phyloP scores from a whole-genome alignment of 1,140 invertebrate genomes.

The Leptopilina clavipes region DNA sequence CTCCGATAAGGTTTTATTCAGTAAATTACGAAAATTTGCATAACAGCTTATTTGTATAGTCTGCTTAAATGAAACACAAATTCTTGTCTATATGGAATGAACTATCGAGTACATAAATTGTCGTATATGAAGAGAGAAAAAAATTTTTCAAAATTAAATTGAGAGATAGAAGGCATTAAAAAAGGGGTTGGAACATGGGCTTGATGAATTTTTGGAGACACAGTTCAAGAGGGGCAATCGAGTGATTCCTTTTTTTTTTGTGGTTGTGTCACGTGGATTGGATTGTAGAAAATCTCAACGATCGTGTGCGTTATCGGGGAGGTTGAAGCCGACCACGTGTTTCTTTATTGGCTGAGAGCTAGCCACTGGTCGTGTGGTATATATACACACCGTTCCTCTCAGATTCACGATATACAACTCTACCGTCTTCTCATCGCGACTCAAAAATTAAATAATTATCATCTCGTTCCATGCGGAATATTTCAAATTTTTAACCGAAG shows the following conservation, averaged over 20 bases:
- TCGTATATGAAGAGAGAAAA: not conserved
- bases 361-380: conserved; percentile 55
- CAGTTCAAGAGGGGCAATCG: not conserved
- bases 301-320: conserved; percentile 26
- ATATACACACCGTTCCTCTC: conserved; percentile 54
- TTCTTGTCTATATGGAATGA: not conserved
- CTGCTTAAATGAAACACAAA: not conserved
- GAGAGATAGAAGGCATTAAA: not conserved
- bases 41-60: no score
- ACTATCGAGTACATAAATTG: no score
- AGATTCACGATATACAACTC: conserved; percentile 46
- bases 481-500: no score
- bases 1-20: no score
- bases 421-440: conserved; percentile 39
- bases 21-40: no score
- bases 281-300: conserved; percentile 29
- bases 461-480: no score
- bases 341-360: conserved; percentile 55
- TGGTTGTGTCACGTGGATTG: conserved; percentile 25
- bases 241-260: not conserved
- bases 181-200: not conserved
- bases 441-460: not conserved
- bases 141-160: not conserved
- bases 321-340: conserved; percentile 45
- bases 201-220: not conserved